Conservation (phyloP, 2,113 vertebrate species). For the Hucho hucho region DNA sequence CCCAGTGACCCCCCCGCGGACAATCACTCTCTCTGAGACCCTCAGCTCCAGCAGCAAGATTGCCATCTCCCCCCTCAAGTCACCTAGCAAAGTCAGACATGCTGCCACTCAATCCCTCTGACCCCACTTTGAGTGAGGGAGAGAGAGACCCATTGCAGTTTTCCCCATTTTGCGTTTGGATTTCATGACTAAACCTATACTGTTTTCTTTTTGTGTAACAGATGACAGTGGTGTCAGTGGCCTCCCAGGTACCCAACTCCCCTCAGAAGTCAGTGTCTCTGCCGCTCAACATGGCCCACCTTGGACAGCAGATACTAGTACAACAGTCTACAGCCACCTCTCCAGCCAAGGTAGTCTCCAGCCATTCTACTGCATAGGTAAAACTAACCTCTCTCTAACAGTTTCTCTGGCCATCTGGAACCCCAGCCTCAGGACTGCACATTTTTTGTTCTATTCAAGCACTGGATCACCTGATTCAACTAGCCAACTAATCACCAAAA, state of each 20-base stretch:
- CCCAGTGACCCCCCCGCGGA: constrained; percentile 84
- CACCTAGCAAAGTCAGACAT: constrained; percentile 87
- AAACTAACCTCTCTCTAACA: not conserved
- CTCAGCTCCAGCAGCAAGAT: constrained; percentile 91
- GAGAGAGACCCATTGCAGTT: too few relatives aligned
- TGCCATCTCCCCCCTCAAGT: constrained; percentile 96
- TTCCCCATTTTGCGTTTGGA: too few relatives aligned
- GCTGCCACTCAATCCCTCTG: too few relatives aligned
- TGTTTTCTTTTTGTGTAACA: constrained; percentile 42
- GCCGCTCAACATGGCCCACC: constrained; percentile 80
- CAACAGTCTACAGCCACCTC: constrained; percentile 82
- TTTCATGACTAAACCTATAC: too few relatives aligned
- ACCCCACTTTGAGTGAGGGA: too few relatives aligned
- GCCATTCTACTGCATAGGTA: constrained; percentile 80
- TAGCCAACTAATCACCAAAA: too few relatives aligned
- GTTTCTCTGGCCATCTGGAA: not conserved
- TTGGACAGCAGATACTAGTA: constrained; percentile 89
- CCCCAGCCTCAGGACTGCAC: not conserved
- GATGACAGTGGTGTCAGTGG: constrained; percentile 87
- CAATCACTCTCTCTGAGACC: constrained; percentile 86
- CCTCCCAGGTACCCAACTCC: constrained; percentile 79
- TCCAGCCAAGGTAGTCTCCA: constrained; percentile 80
- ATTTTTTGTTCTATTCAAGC: not conserved
- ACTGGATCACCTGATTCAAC: too few relatives aligned
- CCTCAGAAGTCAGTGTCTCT: constrained; percentile 84